Percentiles rank a stretch among this genome's conserved stretches.
Conservation (phyloP, 2,797 vertebrate genomes). For the Coracias cyanogaster region DNA sequence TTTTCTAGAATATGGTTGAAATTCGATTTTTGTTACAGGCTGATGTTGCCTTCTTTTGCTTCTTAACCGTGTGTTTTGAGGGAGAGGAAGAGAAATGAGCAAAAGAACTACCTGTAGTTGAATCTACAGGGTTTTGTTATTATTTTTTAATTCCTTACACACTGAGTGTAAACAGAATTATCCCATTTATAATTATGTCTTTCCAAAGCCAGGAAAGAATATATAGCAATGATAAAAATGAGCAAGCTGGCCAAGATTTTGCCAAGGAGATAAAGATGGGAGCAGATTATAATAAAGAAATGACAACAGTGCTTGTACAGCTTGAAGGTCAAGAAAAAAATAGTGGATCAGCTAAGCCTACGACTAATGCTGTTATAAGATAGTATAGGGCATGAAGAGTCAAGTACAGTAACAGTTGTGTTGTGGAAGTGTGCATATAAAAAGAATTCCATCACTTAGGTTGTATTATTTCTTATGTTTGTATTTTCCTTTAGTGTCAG, state of each 20-base stretch:
- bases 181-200: background rate
- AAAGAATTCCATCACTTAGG: background rate
- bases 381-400: background rate
- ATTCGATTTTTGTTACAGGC: background rate
- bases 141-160: background rate
- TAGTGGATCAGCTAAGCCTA: background rate
- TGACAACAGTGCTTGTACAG: background rate
- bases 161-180: background rate
- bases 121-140: background rate
- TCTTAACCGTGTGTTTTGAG: background rate
- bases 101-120: background rate
- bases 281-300: background rate
- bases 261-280: background rate
- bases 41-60: background rate
- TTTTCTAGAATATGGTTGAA: background rate
- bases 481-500: background rate
- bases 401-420: background rate
- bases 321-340: conserved; percentile 5
- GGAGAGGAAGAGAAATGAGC: background rate
- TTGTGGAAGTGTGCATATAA: background rate
- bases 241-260: background rate
- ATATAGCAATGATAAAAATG: background rate
- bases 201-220: background rate
- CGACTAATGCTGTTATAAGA: background rate
- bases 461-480: background rate